phyloP scores from a whole-genome alignment of 2,888 invertebrate species.

The Danaus chrysippus region DNA sequence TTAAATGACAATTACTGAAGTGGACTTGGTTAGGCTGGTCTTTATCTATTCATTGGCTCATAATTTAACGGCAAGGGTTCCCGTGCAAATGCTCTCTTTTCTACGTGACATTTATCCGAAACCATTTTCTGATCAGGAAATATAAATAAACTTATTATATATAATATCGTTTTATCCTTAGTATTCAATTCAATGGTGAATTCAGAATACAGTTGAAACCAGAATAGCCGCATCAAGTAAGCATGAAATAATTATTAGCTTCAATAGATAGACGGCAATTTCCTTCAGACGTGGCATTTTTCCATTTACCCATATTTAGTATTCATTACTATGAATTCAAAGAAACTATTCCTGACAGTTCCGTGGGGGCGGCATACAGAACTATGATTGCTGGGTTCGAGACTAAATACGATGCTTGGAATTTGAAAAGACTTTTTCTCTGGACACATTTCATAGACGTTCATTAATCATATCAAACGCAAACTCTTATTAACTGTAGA shows the following conservation, averaged over 20 bases:
- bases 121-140: no score
- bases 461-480: no score
- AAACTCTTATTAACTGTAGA: no score
- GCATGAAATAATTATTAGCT: conserved; percentile 1
- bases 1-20: conserved; percentile 70
- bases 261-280: conserved; percentile 22
- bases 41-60: conserved; percentile 6
- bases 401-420: no score
- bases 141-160: no score
- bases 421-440: no score
- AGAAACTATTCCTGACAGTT: not conserved
- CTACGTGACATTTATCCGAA: no score
- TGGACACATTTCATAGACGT: no score
- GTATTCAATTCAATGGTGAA: not conserved
- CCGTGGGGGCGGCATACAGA: not conserved
- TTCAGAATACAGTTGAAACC: not conserved
- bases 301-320: conserved; percentile 29
- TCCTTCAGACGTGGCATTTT: conserved; percentile 25
- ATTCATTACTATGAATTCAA: conserved; percentile 27
- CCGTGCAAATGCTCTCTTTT: not conserved
- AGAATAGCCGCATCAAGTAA: not conserved
- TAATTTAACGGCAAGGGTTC: not conserved
- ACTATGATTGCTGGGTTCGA: not conserved
- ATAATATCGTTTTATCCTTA: no score
- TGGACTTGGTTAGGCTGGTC: conserved; percentile 9